A percentile compares a stretch with the other conserved stretches of the same genome.
Conservation (phyloP, 1,140 invertebrate species). For the Drosophila ambigua region DNA sequence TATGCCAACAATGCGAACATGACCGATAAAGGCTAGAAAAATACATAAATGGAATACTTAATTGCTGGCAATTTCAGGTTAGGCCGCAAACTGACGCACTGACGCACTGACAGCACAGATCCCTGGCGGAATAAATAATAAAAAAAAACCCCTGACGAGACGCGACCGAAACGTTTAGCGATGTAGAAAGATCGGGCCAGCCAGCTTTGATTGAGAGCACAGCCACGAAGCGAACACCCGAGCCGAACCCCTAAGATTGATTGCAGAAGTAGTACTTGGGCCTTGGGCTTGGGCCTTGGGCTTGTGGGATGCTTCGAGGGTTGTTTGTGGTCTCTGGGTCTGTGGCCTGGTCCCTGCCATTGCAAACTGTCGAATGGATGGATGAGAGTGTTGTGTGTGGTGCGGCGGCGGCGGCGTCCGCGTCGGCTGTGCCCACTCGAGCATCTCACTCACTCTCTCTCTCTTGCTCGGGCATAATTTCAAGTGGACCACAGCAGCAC, state of each 20-base stretch:
- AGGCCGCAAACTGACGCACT: conserved; percentile 29
- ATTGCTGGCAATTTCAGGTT: conserved; percentile 69
- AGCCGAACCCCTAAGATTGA: conserved; percentile 48
- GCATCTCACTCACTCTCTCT: conserved; percentile 30
- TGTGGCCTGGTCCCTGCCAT: background rate
- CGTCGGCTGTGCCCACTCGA: conserved; percentile 44
- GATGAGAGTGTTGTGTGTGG: conserved; percentile 47
- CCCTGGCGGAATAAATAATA: conserved; percentile 27
- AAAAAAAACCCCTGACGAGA: conserved; percentile 25
- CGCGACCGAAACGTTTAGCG: conserved; percentile 49
- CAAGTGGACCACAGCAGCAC: conserved; percentile 47
- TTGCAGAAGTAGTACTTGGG: conserved; percentile 44
- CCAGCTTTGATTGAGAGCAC: conserved; percentile 65
- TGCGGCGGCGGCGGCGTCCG: conserved; percentile 13
- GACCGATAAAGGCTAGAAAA: conserved; percentile 30
- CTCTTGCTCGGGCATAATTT: conserved; percentile 28
- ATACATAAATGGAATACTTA: conserved; percentile 52
- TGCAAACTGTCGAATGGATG: conserved; percentile 11
- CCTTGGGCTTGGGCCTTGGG: conserved; percentile 35
- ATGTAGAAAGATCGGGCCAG: conserved; percentile 67
- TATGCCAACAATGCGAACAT: conserved; percentile 65
- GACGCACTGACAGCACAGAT: conserved; percentile 28
- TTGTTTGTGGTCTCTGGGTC: conserved; percentile 56
- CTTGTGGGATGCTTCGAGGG: conserved; percentile 36
- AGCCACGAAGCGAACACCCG: conserved; percentile 26